Conservation (phyloP, 1,140 invertebrate genomes). For the Apis florea region DNA sequence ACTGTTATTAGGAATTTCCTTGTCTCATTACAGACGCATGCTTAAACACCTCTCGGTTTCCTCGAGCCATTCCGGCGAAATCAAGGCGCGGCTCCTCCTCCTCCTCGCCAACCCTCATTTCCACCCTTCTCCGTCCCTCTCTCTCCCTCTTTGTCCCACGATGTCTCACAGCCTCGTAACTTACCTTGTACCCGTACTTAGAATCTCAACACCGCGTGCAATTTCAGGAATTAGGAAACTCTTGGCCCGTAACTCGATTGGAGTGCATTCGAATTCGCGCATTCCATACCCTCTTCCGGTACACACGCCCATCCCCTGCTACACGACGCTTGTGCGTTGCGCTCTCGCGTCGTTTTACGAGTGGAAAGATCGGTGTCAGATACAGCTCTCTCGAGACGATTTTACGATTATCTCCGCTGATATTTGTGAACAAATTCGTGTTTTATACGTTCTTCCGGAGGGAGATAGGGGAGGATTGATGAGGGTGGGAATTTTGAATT, state of each 20-base stretch:
- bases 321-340: conserved; percentile 31
- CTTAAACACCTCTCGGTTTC: conserved; percentile 52
- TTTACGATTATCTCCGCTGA: neutral
- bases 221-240: conserved; percentile 53
- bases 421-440: too few species aligned
- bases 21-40: conserved; percentile 49
- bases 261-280: conserved; percentile 52
- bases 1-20: conserved; percentile 47
- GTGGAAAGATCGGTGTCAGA: conserved; percentile 37
- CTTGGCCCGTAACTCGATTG: conserved; percentile 50
- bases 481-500: too few species aligned
- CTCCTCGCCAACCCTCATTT: neutral
- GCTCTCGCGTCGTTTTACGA: conserved; percentile 16
- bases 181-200: conserved; percentile 43
- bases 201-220: conserved; percentile 47
- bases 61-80: conserved; percentile 39
- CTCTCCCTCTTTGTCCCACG: neutral
- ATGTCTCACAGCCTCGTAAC: conserved; percentile 40
- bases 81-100: conserved; percentile 34
- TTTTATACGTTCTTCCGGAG: too few species aligned
- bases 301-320: neutral
- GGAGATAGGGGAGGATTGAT: too few species aligned
- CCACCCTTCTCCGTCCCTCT: neutral
- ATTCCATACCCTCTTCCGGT: neutral
- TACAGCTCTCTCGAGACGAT: neutral